phyloP scores from a whole-genome alignment of 2,888 invertebrate species.

The Aleiodes leptofemur region DNA sequence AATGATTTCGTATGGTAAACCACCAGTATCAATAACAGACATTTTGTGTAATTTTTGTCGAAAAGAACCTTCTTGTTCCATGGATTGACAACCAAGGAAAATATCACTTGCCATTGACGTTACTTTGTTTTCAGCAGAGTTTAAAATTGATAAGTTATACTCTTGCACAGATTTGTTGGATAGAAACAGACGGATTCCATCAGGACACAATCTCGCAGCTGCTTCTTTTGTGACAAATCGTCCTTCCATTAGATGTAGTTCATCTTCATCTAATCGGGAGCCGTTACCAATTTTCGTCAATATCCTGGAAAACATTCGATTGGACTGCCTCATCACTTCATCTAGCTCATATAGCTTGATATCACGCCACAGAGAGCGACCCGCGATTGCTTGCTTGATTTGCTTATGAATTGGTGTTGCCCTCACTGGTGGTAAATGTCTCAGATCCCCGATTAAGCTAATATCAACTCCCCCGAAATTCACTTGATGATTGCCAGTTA shows the following conservation, averaged over 20 bases:
- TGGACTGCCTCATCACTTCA: slow-evolving; percentile 65
- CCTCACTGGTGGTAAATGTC: not conserved
- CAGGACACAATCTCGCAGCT: slow-evolving; percentile 53
- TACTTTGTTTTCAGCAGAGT: slow-evolving; percentile 1
- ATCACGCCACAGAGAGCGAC: slow-evolving; percentile 61
- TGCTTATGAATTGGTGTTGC: not conserved
- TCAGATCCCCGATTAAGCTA: too few relatives aligned
- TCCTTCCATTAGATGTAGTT: slow-evolving; percentile 34
- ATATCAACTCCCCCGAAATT: slow-evolving; percentile 66
- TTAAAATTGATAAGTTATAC: slow-evolving; percentile 59
- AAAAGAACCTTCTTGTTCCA: too few relatives aligned
- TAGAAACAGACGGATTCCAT: slow-evolving; percentile 60
- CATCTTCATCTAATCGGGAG: slow-evolving; percentile 3
- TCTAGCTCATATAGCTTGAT: slow-evolving; percentile 64
- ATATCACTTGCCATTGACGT: slow-evolving; percentile 24
- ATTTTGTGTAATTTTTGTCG: too few relatives aligned
- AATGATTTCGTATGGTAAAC: slow-evolving; percentile 60
- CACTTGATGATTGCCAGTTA: slow-evolving; percentile 63
- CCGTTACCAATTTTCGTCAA: slow-evolving; percentile 40
- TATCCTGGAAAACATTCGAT: not conserved
- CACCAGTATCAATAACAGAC: slow-evolving; percentile 62
- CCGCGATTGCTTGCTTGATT: slow-evolving; percentile 31
- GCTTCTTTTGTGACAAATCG: slow-evolving; percentile 30
- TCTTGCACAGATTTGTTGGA: slow-evolving; percentile 60
- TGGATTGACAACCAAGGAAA: slow-evolving; percentile 3